Evolutionary conservation across 2,888 invertebrate species (phyloP).

Genomic region (Nomada goodeniana): DNA sequence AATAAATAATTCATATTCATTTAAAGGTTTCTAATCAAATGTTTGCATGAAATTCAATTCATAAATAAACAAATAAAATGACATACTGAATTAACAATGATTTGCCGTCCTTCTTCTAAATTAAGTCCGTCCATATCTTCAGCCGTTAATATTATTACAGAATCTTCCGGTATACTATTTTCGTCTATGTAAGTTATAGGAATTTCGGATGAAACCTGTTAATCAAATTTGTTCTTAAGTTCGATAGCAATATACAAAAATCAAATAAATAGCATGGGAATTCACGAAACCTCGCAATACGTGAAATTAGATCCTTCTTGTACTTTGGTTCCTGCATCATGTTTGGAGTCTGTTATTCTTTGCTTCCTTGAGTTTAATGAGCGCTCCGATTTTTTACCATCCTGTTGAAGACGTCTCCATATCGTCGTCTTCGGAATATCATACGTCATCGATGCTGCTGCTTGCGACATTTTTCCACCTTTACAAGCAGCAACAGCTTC

Average conservation of each 20-base stretch:
- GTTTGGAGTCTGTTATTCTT: slow-evolving; percentile 36
- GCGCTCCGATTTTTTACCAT: slow-evolving; percentile 70
- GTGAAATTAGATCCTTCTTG: slow-evolving; percentile 64
- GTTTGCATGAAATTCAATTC: neutral
- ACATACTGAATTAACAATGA: slow-evolving; percentile 79
- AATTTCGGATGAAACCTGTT: slow-evolving; percentile 79
- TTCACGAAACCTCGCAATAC: slow-evolving; percentile 71
- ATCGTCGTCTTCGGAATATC: slow-evolving; percentile 84
- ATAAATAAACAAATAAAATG: slow-evolving; percentile 43
- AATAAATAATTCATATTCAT: slow-evolving; percentile 4
- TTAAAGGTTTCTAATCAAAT: neutral
- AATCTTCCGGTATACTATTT: slow-evolving; percentile 80
- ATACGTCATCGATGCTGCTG: slow-evolving; percentile 82
- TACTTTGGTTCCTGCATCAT: slow-evolving; percentile 47
- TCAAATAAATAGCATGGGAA: neutral
- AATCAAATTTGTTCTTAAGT: slow-evolving; percentile 8
- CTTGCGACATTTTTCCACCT: slow-evolving; percentile 84
- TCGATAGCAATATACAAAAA: neutral
- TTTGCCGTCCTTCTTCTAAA: slow-evolving; percentile 78
- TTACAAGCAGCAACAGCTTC: slow-evolving; percentile 84
- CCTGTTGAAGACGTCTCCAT: slow-evolving; percentile 83
- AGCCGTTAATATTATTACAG: slow-evolving; percentile 83
- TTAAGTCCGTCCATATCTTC: slow-evolving; percentile 79
- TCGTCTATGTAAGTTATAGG: slow-evolving; percentile 83
- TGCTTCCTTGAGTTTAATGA: slow-evolving; percentile 54